Percentiles rank a stretch among this genome's conserved stretches.
Evolutionary conservation across 2,113 vertebrate species (phyloP).

Genomic region (Rissa tridactyla): DNA sequence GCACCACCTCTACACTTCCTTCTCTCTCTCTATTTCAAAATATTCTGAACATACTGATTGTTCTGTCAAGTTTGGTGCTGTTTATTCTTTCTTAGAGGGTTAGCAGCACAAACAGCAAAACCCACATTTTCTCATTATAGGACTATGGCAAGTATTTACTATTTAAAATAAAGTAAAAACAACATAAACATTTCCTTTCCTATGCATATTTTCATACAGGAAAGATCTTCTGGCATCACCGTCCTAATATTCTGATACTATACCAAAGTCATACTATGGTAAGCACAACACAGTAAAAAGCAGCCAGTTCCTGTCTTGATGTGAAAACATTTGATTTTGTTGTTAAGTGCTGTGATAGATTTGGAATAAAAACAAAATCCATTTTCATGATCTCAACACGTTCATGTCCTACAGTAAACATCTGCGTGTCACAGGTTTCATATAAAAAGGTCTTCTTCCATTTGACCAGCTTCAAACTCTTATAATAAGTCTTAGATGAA

Average conservation of each 20-base stretch:
- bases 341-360: neutral
- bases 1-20: neutral
- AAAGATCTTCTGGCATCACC: neutral
- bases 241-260: neutral
- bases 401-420: neutral
- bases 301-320: neutral
- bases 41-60: neutral
- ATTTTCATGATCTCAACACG: neutral
- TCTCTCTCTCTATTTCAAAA: neutral
- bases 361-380: neutral
- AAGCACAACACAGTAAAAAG: neutral
- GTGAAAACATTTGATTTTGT: neutral
- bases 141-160: neutral
- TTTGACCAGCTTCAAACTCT: neutral
- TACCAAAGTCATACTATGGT: neutral
- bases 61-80: neutral
- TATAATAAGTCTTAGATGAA: neutral
- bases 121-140: neutral
- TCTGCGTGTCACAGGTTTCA: neutral
- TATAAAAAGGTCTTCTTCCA: neutral
- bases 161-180: neutral
- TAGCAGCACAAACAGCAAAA: neutral
- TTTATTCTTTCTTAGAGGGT: neutral
- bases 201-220: neutral
- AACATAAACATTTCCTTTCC: neutral